Base-by-base conservation (phyloP, 2,113 vertebrate species). In the Trinectes maculatus region DNA sequence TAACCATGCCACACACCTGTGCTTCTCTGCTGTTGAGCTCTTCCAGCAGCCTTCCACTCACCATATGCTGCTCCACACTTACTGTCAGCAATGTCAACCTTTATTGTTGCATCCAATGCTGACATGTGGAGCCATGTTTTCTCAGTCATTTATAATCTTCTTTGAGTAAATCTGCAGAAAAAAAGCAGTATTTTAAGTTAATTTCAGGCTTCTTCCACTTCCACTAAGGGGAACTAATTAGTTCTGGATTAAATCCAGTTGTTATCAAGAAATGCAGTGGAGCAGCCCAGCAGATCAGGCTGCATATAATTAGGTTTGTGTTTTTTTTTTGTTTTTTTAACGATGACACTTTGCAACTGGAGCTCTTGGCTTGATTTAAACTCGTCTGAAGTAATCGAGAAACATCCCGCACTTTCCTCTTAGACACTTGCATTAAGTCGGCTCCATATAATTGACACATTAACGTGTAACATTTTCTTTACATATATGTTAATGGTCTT, bases 231-330 rank as follows among this genome's bases (percentile, higher is more conserved):
- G 3, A 64, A 47, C 21, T 77, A 57, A 72, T 77, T 70, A 66
- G 31, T 25, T 47, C 22, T 65, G 18, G 24, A 44, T 60, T 53
- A 43, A 70, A 58, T 61, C 39, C 28, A 43, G 12, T 49, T 34
- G 31, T 26, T 56, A 16, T 15, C 19, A 33, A 4, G 7, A 29
- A 31, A 47, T 44, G 28, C 26, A 55, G 28, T 15, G 44, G 24
- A 49, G 36, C 31, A 21, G 8, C 34, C 34, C n/a, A 6, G 55
- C 29, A 44, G 54, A 51, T 74, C 55, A 74, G 57, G 43, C 21
- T 40, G 63, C 64, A 46, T 74, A 58, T 58, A 65, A 82, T 83
- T 60, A n/a, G 11, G 37, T 61, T 63, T 74, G 47, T 65, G 59
- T 70, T 47, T 22, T 74, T 52, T 65, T 63, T 70, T 47, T 22